These are phyloP conservation scores for Grapholita molesta DNA, from an alignment of 1,140 invertebrate genomes.

Conservation along the genomic window DNA sequence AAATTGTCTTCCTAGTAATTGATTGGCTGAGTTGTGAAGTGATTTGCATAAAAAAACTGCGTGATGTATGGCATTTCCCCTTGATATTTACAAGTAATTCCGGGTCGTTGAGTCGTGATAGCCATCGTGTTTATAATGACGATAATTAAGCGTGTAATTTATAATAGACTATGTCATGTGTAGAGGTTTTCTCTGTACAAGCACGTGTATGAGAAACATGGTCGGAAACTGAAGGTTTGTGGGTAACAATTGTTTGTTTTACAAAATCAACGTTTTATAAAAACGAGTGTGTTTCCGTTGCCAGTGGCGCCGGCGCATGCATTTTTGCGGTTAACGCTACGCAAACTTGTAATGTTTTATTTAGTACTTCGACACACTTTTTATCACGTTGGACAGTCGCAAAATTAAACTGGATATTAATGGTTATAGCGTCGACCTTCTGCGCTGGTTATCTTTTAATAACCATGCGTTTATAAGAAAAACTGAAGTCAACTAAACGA, in stretches of 20 bases:
- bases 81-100: constrained; percentile 10
- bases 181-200: not conserved
- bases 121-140: constrained; percentile 7
- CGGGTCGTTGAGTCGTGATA: constrained; percentile 7
- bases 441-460: constrained; percentile 26
- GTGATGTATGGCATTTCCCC: not conserved
- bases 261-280: constrained; percentile 51
- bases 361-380: constrained; percentile 63
- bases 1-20: constrained; percentile 8
- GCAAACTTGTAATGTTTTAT: constrained; percentile 35
- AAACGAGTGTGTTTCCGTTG: constrained; percentile 57
- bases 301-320: constrained; percentile 38
- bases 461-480: not conserved
- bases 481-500: constrained; percentile 30
- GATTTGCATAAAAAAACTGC: not conserved
- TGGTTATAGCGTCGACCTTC: constrained; percentile 20
- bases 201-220: not conserved
- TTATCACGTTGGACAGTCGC: constrained; percentile 26
- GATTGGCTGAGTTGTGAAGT: not conserved
- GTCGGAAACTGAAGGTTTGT: constrained; percentile 34
- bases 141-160: constrained; percentile 4
- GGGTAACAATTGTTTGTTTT: constrained; percentile 51
- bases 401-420: constrained; percentile 37
- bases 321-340: constrained; percentile 59
- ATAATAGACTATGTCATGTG: not conserved